Evolutionary conservation across 1,140 invertebrate species (phyloP), one percentile per base, ranked within the genome.

Genomic region (Cydia splendana): DNA sequence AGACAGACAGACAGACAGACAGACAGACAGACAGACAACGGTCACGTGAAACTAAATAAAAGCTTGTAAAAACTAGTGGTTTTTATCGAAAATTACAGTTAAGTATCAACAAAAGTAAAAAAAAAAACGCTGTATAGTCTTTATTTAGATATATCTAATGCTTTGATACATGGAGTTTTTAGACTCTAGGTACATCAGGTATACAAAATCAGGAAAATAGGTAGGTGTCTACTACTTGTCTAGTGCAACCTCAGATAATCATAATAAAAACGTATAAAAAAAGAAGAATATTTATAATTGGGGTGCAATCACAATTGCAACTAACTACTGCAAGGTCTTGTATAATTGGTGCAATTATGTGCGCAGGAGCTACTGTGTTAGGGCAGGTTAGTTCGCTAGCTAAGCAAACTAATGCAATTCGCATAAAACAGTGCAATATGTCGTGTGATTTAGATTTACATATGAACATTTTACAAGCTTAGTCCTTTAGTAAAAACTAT

Each of bases 371-470:
- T 62, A 62, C 57, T 62, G 57, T 62, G 57, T 62, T 62, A 24
- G 57, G 57, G 57, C 57, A 62, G 57, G 57, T 62, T 62, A 62
- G 57, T 62, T 53, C n/a, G 57, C 10, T 62, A 62, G 53, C 53
- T 24, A 62, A 9, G 10, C 57, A 62, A 62, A 24, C 9, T 62
- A 20, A 20, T n/a, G n/a, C 57, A 62, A 62, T n/a, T 10, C 20
- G 57, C 20, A 53, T n/a, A n/a, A 53, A 18, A n/a, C 18, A 24
- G 12, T 12, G 18, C 57, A 62, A 7, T 10, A 62, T 48, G 45
- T 0, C 13, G 12, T 15, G 10, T 12, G 13, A 48, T 13, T n/a
- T 18, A 18, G n/a, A n/a, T 20, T 57, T 18, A 24, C 24, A 24
- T 24, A 57, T 18, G n/a, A 57, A 18, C 13, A 48, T 48, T 45